These are phyloP conservation scores for Elymnias hypermnestra DNA, from an alignment of 1,140 invertebrate species.

Conservation along the genomic window DNA sequence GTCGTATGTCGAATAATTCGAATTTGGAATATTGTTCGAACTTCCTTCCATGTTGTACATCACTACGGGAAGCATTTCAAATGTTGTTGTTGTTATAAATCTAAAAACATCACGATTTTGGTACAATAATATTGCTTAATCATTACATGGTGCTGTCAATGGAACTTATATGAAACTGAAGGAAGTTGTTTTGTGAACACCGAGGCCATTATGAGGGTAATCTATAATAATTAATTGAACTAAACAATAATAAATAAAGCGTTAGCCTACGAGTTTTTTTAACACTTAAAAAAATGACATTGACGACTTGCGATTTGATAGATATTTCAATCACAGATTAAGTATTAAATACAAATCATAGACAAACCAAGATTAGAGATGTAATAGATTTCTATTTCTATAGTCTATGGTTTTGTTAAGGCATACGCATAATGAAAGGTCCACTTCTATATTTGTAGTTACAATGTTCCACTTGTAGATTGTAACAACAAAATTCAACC, in stretches of 20 bases:
- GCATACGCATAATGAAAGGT: no score
- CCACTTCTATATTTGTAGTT: no score
- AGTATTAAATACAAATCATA: neutral
- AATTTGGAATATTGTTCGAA: conserved; percentile 38
- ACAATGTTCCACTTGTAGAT: no score
- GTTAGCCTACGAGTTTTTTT: conserved; percentile 26
- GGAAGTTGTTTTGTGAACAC: conserved; percentile 49
- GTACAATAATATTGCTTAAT: conserved; percentile 30
- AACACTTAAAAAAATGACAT: conserved; percentile 16
- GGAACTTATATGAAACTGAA: conserved; percentile 35
- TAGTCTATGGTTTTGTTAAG: no score
- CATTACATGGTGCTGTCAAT: conserved; percentile 26
- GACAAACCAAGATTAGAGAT: neutral
- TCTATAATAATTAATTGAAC: conserved; percentile 19
- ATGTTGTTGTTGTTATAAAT: conserved; percentile 47
- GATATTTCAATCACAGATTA: neutral
- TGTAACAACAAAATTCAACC: no score
- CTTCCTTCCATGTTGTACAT: conserved; percentile 63
- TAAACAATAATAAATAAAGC: conserved; percentile 36
- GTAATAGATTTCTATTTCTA: no score
- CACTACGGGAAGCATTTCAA: conserved; percentile 62
- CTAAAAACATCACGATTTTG: conserved; percentile 54
- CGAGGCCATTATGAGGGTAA: conserved; percentile 17
- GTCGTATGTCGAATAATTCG: conserved; percentile 46
- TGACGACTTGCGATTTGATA: conserved; percentile 9